phyloP scores from a whole-genome alignment of 1,140 invertebrate species.

The Zaprionus nigranus region DNA sequence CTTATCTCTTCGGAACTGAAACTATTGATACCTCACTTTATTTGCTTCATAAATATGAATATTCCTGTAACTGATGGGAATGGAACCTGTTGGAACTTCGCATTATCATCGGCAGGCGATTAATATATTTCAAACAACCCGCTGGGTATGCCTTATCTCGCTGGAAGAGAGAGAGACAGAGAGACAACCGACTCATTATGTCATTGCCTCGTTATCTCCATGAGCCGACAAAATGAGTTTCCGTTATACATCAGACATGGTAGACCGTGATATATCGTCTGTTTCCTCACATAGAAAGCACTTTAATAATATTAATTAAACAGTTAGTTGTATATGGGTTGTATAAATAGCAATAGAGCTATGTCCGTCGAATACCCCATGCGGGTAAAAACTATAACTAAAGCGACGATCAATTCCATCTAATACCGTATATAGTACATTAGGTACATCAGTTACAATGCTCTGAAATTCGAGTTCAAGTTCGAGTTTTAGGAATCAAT shows the following conservation, averaged over 20 bases:
- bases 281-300: conserved; percentile 31
- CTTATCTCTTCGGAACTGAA: not conserved
- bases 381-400: conserved; percentile 12
- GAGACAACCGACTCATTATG: not conserved
- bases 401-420: conserved; percentile 66
- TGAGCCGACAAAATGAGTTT: not conserved
- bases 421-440: conserved; percentile 50
- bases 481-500: conserved; percentile 47
- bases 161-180: not conserved
- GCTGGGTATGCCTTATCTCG: not conserved
- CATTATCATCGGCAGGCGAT: not conserved
- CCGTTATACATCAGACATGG: conserved; percentile 5
- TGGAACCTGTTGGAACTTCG: not conserved
- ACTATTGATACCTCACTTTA: not conserved
- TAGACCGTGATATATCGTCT: not conserved
- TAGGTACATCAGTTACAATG: conserved; percentile 70
- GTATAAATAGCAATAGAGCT: conserved; percentile 48
- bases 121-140: not conserved
- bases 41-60: not conserved
- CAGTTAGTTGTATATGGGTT: conserved; percentile 48
- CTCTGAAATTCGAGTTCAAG: conserved; percentile 19
- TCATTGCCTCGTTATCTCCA: not conserved
- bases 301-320: conserved; percentile 46
- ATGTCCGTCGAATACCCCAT: not conserved
- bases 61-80: not conserved